A percentile compares a stretch with the other conserved stretches of the same genome.
Conservation (phyloP, 2,888 invertebrate species). For the Coenonympha glycerion region DNA sequence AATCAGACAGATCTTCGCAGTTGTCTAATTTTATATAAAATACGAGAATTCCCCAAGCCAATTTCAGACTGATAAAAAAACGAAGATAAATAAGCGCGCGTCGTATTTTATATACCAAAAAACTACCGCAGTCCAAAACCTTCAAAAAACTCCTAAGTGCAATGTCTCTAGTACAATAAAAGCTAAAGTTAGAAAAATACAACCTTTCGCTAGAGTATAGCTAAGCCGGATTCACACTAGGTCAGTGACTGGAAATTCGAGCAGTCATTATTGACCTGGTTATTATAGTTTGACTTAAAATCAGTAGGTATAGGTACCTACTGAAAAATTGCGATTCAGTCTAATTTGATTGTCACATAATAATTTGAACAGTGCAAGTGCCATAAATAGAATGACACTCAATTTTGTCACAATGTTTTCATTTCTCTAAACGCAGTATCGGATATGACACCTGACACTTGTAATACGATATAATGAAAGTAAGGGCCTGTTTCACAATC, state of each 20-base stretch:
- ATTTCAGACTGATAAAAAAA: not conserved
- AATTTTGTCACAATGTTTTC: too few relatives aligned
- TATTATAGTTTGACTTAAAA: not conserved
- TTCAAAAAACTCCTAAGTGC: not conserved
- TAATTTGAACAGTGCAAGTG: too few relatives aligned
- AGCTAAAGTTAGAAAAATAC: slow-evolving; percentile 17
- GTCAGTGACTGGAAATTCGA: not conserved
- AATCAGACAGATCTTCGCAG: not conserved
- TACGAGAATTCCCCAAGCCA: slow-evolving; percentile 7
- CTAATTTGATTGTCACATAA: too few relatives aligned
- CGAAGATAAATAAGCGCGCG: not conserved
- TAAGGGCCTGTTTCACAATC: too few relatives aligned
- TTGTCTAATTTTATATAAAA: slow-evolving; percentile 18
- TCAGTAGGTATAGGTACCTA: too few relatives aligned
- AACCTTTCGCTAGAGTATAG: slow-evolving; percentile 15
- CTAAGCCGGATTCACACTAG: not conserved
- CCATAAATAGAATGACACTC: too few relatives aligned
- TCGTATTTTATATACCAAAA: slow-evolving; percentile 20
- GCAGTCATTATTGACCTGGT: not conserved
- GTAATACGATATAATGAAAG: too few relatives aligned
- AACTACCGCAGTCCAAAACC: slow-evolving; percentile 11
- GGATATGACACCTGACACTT: too few relatives aligned
- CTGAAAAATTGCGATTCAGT: too few relatives aligned
- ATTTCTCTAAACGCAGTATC: too few relatives aligned
- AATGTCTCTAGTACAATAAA: slow-evolving; percentile 7